A percentile compares a stretch with the other conserved stretches of the same genome.
phyloP scores from a whole-genome alignment of 1,140 invertebrate genomes.

The Marisa cornuarietis region DNA sequence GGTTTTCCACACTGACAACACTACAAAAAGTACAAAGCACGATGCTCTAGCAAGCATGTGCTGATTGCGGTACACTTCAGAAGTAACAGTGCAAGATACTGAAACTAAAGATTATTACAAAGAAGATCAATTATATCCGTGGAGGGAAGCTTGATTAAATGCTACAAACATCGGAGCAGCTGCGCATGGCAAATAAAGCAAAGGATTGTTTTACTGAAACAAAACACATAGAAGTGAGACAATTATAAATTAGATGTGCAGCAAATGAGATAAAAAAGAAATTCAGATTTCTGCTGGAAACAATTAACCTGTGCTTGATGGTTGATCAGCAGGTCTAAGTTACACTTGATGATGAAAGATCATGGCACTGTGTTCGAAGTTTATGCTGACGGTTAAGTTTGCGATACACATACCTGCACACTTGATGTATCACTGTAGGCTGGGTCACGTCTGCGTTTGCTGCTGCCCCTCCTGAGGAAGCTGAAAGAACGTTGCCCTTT shows the following conservation, averaged over 20 bases:
- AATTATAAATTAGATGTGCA: not conserved
- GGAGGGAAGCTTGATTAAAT: not conserved
- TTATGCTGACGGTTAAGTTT: not conserved
- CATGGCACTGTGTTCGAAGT: too few relatives aligned
- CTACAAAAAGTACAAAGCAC: too few relatives aligned
- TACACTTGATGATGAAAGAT: not conserved
- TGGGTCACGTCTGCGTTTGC: conserved; percentile 45
- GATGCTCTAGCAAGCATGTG: too few relatives aligned
- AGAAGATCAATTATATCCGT: too few relatives aligned
- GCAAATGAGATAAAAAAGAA: conserved; percentile 3
- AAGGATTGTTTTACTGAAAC: too few relatives aligned
- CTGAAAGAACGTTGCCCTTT: conserved; percentile 51
- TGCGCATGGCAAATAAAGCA: too few relatives aligned
- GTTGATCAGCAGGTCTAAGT: too few relatives aligned
- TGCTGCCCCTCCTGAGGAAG: conserved; percentile 54
- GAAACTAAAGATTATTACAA: too few relatives aligned
- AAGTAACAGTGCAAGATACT: too few relatives aligned
- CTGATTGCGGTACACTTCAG: too few relatives aligned
- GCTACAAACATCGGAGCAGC: too few relatives aligned
- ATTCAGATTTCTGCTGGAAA: not conserved
- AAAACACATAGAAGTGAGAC: not conserved
- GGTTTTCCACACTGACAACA: conserved; percentile 16
- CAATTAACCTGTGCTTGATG: not conserved
- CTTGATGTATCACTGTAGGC: conserved; percentile 47
- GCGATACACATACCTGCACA: conserved; percentile 48